These are phyloP conservation scores for Sternotherus odoratus DNA, from an alignment of 2,797 vertebrate species.

Conservation along the genomic window DNA sequence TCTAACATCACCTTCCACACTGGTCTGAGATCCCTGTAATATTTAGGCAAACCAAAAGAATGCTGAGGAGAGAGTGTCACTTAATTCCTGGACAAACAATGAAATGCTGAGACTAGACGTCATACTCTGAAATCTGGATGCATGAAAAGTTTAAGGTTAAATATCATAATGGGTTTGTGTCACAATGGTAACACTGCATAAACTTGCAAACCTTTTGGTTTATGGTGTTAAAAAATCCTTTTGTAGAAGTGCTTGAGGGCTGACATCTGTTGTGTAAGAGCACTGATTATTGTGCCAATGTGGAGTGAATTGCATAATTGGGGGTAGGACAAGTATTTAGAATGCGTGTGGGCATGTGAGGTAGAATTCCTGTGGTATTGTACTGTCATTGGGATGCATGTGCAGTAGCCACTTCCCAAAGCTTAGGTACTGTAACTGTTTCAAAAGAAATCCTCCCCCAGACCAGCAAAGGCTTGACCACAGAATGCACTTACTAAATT, in stretches of 20 bases:
- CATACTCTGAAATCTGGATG: neutral
- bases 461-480: neutral
- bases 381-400: neutral
- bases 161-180: neutral
- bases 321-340: neutral
- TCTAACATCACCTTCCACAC: neutral
- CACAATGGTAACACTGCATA: neutral
- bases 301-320: neutral
- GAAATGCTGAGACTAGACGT: neutral
- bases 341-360: neutral
- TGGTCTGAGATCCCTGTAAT: conserved; percentile 8
- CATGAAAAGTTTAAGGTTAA: neutral
- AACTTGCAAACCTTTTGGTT: neutral
- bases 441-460: neutral
- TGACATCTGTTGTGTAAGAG: neutral
- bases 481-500: neutral
- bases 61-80: neutral
- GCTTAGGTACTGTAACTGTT: neutral
- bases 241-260: neutral
- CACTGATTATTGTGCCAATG: neutral
- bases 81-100: conserved; percentile 2
- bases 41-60: neutral
- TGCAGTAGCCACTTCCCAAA: neutral
- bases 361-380: neutral
- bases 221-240: neutral